Base-by-base conservation (phyloP, 2,113 vertebrate genomes). In the Glaucidium brasilianum region DNA sequence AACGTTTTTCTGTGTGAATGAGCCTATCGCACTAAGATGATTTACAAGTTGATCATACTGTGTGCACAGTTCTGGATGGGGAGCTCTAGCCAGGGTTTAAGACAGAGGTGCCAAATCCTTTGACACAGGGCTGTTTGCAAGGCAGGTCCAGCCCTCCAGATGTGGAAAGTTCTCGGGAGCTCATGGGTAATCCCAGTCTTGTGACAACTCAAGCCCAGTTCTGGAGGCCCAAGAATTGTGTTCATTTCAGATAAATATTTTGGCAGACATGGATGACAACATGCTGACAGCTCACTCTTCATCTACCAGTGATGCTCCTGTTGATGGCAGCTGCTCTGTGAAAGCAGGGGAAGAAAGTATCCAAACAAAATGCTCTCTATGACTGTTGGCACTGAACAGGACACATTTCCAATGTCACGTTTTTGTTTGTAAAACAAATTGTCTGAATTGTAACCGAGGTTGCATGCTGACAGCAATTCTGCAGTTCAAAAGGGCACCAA, bases 171-270 rank as follows among this genome's bases (percentile, higher is more conserved):
- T 3, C 92, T 62, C 55, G 45, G 85, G 85, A 86, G 32, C 20
- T 92, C 87, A 7, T 1, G 19, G 90, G 74, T 73, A 71, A 89
- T 96, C 95, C 92, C 85, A 73, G 69, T 39, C 76, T 92, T 25
- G 21, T 73, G 85, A 85, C 92, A 90, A 62, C 86, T 94, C 56
- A 74, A 93, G 59, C 15, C n/a, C 37, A 55, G 71, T 34, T 84
- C 88, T 88, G 92, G 96, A 85, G 50, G 71, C 62, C 73, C 66
- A 58, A 95, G 93, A 95, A 39, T 37, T 71, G 16, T 16, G 60
- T 62, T 75, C 13, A 45, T 88, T 68, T 93, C 90, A 73, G 92
- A 91, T 89, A 92, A 72, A 56, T 30, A 27, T 22, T 90, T 63
- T 69, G 86, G 81, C 68, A 76, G 73, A 95, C 25, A 37, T 10